Conservation (phyloP, 2,888 invertebrate species). For the Rhorus exstirpatorius region DNA sequence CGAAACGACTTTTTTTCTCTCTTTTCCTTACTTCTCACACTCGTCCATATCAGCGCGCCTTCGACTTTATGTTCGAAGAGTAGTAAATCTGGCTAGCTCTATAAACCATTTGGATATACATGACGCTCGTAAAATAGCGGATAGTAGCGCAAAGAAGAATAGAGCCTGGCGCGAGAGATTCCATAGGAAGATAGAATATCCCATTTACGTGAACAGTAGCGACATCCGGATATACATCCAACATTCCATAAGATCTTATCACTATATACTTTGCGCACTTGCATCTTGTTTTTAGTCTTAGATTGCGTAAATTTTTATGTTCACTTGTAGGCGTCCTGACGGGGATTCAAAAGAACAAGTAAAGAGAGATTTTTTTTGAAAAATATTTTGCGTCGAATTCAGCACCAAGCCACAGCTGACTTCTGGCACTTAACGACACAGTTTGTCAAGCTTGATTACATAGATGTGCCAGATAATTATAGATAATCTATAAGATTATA, state of each 20-base stretch:
- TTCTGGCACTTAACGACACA: no score
- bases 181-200: constrained; percentile 38
- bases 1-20: constrained; percentile 56
- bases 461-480: no score
- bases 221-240: constrained; percentile 28
- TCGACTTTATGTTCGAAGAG: constrained; percentile 64
- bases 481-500: no score
- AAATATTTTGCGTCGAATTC: no score
- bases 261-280: not conserved
- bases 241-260: not conserved
- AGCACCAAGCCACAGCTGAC: no score
- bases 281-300: not conserved
- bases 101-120: constrained; percentile 71
- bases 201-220: constrained; percentile 15
- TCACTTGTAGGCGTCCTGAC: no score
- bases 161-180: no score
- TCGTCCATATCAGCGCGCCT: constrained; percentile 48
- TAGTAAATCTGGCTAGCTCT: constrained; percentile 66
- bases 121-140: constrained; percentile 59
- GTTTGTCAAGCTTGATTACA: no score
- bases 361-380: no score
- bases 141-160: constrained; percentile 26
- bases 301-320: not conserved
- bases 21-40: constrained; percentile 10
- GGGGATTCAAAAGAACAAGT: no score